Evolutionary conservation across 2,888 invertebrate genomes (phyloP), one percentile per base, ranked within the genome.

Genomic region (Eucriotettix oculatus): DNA sequence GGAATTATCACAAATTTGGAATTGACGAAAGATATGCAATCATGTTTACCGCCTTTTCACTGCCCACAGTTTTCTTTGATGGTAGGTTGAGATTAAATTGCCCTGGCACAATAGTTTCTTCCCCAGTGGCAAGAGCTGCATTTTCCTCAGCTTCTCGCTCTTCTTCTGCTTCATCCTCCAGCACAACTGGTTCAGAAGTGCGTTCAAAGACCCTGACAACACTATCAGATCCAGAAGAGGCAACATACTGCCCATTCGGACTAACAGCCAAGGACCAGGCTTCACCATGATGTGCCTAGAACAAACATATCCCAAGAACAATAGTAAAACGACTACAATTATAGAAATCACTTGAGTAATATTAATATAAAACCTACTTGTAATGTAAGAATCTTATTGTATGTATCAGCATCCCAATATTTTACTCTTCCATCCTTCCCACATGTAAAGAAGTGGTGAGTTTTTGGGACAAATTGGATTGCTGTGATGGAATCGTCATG

Each of bases 391-490:
- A 99, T 91, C 74, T 92, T 89, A 64, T 91, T 84, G 70, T 88
- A 97, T 56, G 79, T 86, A 72, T 96, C 96, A 0, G 84, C 95
- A 73, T 99, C 98, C 97, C 99, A 99, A 71, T 98, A 87, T 72
- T 96, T 97, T 2, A 99, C 78, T 70, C 86, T 87, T 1, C 93
- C 93, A 73, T 99, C 98, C 72, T 92, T 95, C 0, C 94, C 91
- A 29, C 87, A 86, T 0, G 93, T 89, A 72, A 98, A 97, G 71
- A 98, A 87, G 71, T 93, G 84, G 73, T 97, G 97, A 7, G 94
- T 96, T 66, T 82, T 84, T 0, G 92, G 89, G 17, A 96, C 84
- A 71, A 99, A 99, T 68, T 87, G 84, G 43, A 98, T 72, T 43
- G 87, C 83, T 62, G 92, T 94, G 11, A 99, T 85, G 0, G 95